Base-by-base conservation (phyloP, 1,140 invertebrate genomes). In the Lordiphosa collinella region DNA sequence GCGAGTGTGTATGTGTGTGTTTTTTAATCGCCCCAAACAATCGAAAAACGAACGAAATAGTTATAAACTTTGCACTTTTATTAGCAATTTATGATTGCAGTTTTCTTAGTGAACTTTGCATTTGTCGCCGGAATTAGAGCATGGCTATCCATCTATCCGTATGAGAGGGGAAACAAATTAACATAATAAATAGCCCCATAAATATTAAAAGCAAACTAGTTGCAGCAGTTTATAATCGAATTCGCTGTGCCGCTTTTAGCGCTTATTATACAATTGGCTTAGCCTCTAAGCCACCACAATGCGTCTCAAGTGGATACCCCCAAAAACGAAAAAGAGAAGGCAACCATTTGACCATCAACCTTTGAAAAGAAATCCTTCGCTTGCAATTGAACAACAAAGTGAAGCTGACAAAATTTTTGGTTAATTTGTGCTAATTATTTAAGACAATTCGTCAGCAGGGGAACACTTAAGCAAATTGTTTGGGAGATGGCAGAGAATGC, bases 141-240 rank as follows among this genome's bases (percentile, higher is more conserved):
- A 71, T 50, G 61, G 71, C 66, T 59, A 41, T 25, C 22, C 22
- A 25, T 25, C 22, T 31, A 37, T 34, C 18, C 12, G 7, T 25
- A 25, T 13, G 29, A 38, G 37, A 38, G 13, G 16, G 32, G 25
- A 31, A n/a, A 11, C 32, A 58, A 71, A 71, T 71, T 71, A 71
- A 50, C 66, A 71, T 71, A 72, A 65, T 59, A 72, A 71, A 71
- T 71, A 64, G 68, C 62, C 25, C 51, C 62, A 73, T 73, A 66
- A 73, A 62, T 73, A 62, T 57, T 44, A 36, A 64, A 71, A 31
- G 47, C 50, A 63, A 73, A 73, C 61, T 67, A 53, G 62, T 62
- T 56, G 55, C 51, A 46, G 69, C 62, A 65, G 65, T 76, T 65
- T 64, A 54, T 62, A 35, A 16, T 50, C 34, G 14, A 48, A 48